Percentiles rank a stretch among this genome's conserved stretches.
Evolutionary conservation across 2,797 vertebrate genomes (phyloP).

Genomic region (Chromobotia macracanthus): DNA sequence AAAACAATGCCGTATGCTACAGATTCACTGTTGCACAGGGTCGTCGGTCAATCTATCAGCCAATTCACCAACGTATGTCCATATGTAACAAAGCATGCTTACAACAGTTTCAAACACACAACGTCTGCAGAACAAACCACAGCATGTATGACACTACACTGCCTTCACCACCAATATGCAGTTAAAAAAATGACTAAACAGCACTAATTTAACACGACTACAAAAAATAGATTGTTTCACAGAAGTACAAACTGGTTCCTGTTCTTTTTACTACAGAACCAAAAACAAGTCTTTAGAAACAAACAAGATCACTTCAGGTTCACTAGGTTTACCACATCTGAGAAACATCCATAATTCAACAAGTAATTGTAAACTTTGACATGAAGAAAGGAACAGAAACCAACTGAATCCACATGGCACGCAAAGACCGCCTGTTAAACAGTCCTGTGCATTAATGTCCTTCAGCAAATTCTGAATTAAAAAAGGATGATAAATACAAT

Average conservation of each 20-base stretch:
- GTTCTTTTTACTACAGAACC: too few species aligned
- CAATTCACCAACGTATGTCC: conserved; percentile 22
- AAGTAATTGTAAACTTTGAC: too few species aligned
- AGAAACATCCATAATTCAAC: not conserved
- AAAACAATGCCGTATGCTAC: too few species aligned
- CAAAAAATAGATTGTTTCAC: not conserved
- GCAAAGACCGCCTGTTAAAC: not conserved
- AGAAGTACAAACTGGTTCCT: not conserved
- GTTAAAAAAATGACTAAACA: not conserved
- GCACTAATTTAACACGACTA: not conserved
- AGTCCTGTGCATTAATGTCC: not conserved
- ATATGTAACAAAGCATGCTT: conserved; percentile 20
- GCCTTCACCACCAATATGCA: not conserved
- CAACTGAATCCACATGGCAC: not conserved
- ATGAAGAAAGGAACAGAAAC: not conserved
- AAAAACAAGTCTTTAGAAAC: too few species aligned
- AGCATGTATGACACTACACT: not conserved
- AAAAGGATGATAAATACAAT: too few species aligned
- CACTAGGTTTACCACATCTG: not conserved
- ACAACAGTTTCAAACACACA: too few species aligned
- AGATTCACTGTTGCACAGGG: not conserved
- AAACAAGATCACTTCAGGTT: not conserved
- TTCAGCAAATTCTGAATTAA: too few species aligned
- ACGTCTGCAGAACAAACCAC: conserved; percentile 19
- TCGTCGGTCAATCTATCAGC: conserved; percentile 10